Conservation (phyloP, 2,888 invertebrate species). For the Brassicogethes aeneus region DNA sequence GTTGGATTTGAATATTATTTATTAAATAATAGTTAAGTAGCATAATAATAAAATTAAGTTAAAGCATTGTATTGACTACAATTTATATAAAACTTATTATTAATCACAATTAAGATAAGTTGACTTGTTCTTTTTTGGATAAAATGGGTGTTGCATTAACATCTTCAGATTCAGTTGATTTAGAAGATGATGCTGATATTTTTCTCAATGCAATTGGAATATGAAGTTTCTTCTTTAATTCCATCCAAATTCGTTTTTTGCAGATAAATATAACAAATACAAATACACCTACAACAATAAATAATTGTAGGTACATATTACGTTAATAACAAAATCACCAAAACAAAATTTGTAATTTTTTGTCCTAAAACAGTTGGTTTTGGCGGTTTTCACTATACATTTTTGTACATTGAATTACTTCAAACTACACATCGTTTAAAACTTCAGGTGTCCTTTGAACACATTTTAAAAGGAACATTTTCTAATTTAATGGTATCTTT, state of each 20-base stretch:
- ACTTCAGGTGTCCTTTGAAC: neutral
- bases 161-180: neutral
- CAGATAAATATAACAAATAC: constrained; percentile 66
- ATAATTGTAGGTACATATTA: neutral
- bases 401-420: no score
- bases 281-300: constrained; percentile 39
- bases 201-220: constrained; percentile 1
- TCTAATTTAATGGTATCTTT: constrained; percentile 53
- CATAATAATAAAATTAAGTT: constrained; percentile 5
- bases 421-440: neutral
- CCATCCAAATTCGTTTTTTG: constrained; percentile 55
- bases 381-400: no score
- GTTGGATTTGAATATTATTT: constrained; percentile 3
- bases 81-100: no score
- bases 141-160: neutral
- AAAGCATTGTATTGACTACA: no score
- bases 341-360: no score
- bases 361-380: no score
- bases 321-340: neutral
- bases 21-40: constrained; percentile 5
- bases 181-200: neutral
- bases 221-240: constrained; percentile 46
- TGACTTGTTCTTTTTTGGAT: neutral
- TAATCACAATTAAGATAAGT: neutral
- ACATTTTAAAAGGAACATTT: constrained; percentile 50